Base-by-base conservation (phyloP, 2,113 vertebrate species). In the Upupa epops region DNA sequence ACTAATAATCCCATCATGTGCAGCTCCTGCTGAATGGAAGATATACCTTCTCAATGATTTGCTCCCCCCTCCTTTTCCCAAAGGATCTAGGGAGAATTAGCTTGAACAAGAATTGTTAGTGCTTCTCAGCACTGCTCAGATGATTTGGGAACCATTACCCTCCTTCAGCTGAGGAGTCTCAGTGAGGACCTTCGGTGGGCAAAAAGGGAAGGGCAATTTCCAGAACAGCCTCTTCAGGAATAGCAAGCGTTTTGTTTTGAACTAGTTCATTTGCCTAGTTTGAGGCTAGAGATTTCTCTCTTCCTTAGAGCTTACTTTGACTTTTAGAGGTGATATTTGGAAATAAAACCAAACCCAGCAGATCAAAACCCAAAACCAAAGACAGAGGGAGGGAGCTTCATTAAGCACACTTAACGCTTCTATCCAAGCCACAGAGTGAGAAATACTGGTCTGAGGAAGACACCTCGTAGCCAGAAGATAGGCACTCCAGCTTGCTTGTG, bases 1-100 rank as follows among this genome's bases (percentile, higher is more conserved):
- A 96, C 84, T 80, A 93, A 78, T 86, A 94, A 95, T 83, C 90
- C 88, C 88, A 96, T 94, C 95, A 94, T 95, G 77, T 94, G 83
- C 90, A 90, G 88, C 92, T 93, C 88, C 63, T 88, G 81, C 83
- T 96, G 88, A 96, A 96, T 92, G 93, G 86, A 90, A 95, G 92
- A 84, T 66, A 90, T 72, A 94, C 83, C 95, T 96, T 59, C 74
- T 95, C 90, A 95, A 96, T 96, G 74, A 95, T 89, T 86, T 94
- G 63, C 59, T 73, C 65, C 66, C 58, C 70, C 71, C 24, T 89
- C 59, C 54, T 72, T 69, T 66, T 87, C 81, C 81, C 80, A 54
- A 17, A 11, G 0, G 0, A 77, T 52, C 48, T 16, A 66, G 45
- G 29, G 22, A 93, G 58, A 93, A 66, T 59, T 42, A 85, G 74